Evolutionary conservation across 2,113 vertebrate species (phyloP).

Genomic region (Prochilodus magdalenae): DNA sequence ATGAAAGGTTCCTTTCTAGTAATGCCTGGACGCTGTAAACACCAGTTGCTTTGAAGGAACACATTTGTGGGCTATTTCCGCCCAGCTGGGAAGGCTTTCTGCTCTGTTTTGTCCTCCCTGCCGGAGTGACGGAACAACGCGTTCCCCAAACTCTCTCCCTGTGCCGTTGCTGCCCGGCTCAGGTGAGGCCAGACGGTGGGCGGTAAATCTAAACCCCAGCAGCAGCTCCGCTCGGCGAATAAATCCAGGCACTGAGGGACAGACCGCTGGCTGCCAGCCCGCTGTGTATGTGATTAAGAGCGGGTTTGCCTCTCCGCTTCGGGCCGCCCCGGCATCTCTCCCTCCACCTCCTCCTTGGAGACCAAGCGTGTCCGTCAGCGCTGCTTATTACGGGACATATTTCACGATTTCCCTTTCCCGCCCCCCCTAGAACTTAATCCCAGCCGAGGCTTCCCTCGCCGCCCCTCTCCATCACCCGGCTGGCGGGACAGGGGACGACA

Average conservation of each 20-base stretch:
- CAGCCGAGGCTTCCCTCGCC: background rate
- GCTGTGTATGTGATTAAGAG: constrained; percentile 17
- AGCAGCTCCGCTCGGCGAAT: background rate
- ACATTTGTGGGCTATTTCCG: background rate
- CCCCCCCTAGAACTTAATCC: background rate
- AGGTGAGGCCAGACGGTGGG: background rate
- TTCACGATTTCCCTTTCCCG: background rate
- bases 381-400: background rate
- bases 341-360: background rate
- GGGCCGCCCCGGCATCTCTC: background rate
- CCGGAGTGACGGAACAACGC: background rate
- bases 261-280: background rate
- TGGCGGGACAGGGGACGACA: background rate
- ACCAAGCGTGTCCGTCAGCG: background rate
- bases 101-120: background rate
- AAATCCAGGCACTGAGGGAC: background rate
- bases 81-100: background rate
- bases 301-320: background rate
- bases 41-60: background rate
- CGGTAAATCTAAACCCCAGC: background rate
- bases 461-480: background rate
- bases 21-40: no score
- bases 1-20: background rate
- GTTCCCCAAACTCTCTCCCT: background rate
- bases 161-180: background rate